phyloP scores from a whole-genome alignment of 2,113 vertebrate genomes.

The Eolophus roseicapilla region DNA sequence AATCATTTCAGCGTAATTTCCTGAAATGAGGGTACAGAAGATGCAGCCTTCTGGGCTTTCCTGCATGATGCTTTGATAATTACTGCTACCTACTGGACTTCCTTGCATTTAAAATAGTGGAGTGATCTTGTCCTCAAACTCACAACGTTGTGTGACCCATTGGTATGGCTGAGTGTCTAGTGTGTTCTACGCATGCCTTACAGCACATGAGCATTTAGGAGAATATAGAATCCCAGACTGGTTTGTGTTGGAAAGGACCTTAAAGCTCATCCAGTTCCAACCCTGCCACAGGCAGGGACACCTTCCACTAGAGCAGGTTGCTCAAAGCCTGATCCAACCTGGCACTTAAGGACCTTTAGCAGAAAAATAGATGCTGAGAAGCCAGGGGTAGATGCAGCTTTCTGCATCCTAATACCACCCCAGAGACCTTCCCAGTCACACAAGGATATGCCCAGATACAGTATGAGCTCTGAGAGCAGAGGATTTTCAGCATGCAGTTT shows the following conservation, averaged over 20 bases:
- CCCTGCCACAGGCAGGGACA: background rate
- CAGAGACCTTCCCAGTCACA: background rate
- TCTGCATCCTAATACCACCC: too few species aligned
- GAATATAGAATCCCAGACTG: background rate
- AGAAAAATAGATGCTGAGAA: background rate
- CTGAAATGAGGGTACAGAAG: background rate
- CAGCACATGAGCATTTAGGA: background rate
- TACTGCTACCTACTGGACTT: background rate
- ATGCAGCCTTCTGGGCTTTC: background rate
- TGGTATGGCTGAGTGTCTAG: rapidly evolving
- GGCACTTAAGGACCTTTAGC: background rate
- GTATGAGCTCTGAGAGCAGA: background rate
- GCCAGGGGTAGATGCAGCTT: background rate
- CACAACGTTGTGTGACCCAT: rapidly evolving
- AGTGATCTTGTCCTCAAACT: background rate
- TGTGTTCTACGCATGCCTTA: background rate
- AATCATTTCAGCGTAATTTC: rapidly evolving
- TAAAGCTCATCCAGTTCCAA: background rate
- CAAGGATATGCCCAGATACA: background rate
- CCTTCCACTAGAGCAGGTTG: background rate
- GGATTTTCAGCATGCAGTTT: background rate
- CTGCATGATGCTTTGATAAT: background rate
- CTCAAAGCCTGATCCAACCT: background rate
- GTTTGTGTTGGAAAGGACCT: background rate
- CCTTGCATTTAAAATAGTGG: background rate